Evolutionary conservation across 2,888 invertebrate species (phyloP), one percentile per base, ranked within the genome.

Genomic region (Galerucella pusilla): DNA sequence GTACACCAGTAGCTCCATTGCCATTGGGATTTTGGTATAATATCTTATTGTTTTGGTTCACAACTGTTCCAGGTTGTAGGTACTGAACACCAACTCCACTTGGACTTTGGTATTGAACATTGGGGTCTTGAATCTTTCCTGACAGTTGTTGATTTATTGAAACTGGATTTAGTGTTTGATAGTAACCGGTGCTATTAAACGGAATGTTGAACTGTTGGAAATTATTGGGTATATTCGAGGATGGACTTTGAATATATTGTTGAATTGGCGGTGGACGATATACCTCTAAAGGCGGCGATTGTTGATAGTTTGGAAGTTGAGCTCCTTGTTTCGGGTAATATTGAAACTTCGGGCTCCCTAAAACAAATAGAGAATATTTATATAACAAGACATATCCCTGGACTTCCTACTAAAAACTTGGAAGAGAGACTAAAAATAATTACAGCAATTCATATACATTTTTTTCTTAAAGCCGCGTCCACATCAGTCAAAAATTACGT

Each of bases 121-220:
- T 28, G 6, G n/a, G n/a, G 16, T 60, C 63, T 64, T 73, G 74
- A 65, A 80, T 72, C n/a, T 79, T 77, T 42, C 81, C 78, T 20
- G 81, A 73, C 57, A 83, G 75, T 68, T 83, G 81, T 70, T 81
- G 80, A 66, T 82, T 83, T 16, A 83, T 78, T 6, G 77, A 49
- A 25, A 75, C 69, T 3, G 82, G 83, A 75, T 79, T 82, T 49
- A 82, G 35, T 7, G 81, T 71, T 71, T 82, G 79, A 61, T 84
- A 81, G 70, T 76, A 77, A 60, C 73, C 80, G 10, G 74, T 73
- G 59, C 78, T 80, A 20, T 79, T 79, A 42, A 81, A 67, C 4
- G 83, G 81, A 20, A 81, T 10, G n/a, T 77, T 81, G 71, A 80
- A 82, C 64, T 83, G 82, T 59, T 81, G 77, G 63, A 83, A 83